Evolutionary conservation across 2,113 vertebrate genomes (phyloP).

Genomic region (Scatophagus argus): DNA sequence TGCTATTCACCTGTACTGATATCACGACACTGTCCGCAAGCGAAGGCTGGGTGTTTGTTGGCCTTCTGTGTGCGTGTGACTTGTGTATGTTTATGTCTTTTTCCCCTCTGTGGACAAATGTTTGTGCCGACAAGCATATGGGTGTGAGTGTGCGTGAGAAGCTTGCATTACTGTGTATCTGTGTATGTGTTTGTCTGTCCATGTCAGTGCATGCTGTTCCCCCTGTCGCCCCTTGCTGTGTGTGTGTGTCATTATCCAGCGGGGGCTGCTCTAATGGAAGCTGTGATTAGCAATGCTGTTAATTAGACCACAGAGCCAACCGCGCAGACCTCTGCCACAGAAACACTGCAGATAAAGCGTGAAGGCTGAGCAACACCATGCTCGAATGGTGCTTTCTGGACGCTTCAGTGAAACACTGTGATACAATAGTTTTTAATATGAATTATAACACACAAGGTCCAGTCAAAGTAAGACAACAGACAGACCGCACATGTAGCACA

Average conservation of each 20-base stretch:
- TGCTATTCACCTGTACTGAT: not conserved
- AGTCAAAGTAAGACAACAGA: conserved; percentile 3
- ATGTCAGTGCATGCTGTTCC: conserved; percentile 80
- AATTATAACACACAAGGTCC: conserved; percentile 34
- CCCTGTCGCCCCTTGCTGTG: conserved; percentile 79
- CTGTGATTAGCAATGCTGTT: conserved; percentile 86
- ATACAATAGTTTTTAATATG: conserved; percentile 30
- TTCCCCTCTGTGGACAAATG: conserved; percentile 28
- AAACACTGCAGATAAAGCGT: conserved; percentile 68
- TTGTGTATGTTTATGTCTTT: conserved; percentile 20
- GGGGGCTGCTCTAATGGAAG: conserved; percentile 83
- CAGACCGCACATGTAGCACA: conserved; percentile 43
- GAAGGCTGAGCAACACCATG: conserved; percentile 35
- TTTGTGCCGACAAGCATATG: conserved; percentile 41
- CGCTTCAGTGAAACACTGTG: conserved; percentile 50
- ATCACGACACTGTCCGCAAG: conserved; percentile 11
- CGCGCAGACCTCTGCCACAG: conserved; percentile 72
- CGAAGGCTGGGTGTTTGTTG: conserved; percentile 16
- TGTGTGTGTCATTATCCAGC: conserved; percentile 81
- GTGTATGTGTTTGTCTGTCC: conserved; percentile 76
- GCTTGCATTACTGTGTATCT: conserved; percentile 62
- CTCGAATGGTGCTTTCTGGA: conserved; percentile 21
- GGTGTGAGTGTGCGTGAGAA: conserved; percentile 23
- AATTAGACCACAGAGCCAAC: conserved; percentile 83
- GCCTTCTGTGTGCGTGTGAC: not conserved